Evolutionary conservation across 2,888 invertebrate species (phyloP), one percentile per base, ranked within the genome.

Genomic region (Chloroclystis v-ata): DNA sequence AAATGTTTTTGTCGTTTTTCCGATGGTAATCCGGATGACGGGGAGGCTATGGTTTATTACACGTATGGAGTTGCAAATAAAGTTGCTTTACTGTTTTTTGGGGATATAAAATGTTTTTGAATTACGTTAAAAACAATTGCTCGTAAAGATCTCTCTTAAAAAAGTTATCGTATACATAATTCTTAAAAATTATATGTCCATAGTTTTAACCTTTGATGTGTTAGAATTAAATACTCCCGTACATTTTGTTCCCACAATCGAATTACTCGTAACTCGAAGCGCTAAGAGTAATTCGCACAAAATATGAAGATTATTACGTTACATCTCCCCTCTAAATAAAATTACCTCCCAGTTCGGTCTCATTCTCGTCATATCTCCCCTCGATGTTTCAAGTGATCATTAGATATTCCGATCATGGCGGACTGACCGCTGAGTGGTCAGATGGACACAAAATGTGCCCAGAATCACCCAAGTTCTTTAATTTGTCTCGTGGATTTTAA

Each of bases 241-340:
- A 16, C 33, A 28, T 41, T 42, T 33, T 38, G 20, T 35, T 35
- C 13, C 20, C 25, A 47, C 44, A 47, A 47, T 47, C 11, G 29
- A 52, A 51, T 48, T 43, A 58, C 45, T 52, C 45, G 59, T 58
- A 67, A 68, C 63, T 55, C 54, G 59, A 65, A 61, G 57, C 61
- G 51, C 47, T 49, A 45, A 49, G 49, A 50, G 58, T 65, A 65
- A 70, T 63, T 69, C 61, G 57, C 48, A 57, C 61, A 69, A 73
- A 78, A 77, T 77, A 73, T 75, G 70, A 71, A 65, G 70, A 78
- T 80, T 75, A 82, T 82, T 77, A 63, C 52, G 66, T 81, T 77
- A 79, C 50, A 43, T 29, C 55, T 56, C 63, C 57, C 57, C 57
- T 63, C 67, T 67, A 75, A 83, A 83, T 75, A 74, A 67, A 75